These are phyloP conservation scores for Linepithema humile DNA, from an alignment of 1,140 invertebrate species.

Conservation along the genomic window DNA sequence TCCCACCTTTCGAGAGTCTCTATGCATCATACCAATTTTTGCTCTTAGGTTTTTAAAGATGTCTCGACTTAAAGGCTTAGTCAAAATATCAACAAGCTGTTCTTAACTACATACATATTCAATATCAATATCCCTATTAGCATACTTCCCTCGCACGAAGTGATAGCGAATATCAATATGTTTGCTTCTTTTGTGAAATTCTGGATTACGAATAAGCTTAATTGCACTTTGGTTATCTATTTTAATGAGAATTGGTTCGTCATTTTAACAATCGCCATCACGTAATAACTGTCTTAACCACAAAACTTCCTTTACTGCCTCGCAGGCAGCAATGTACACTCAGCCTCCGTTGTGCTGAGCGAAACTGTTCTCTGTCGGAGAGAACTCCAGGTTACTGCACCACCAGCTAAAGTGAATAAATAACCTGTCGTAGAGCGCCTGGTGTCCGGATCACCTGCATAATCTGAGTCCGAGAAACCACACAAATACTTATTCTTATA, in stretches of 20 bases:
- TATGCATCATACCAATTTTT: neutral
- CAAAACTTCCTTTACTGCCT: neutral
- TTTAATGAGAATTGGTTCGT: neutral
- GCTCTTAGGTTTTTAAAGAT: neutral
- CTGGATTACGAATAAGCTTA: neutral
- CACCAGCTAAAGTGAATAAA: neutral
- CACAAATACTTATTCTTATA: neutral
- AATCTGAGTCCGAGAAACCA: neutral
- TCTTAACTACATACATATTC: neutral
- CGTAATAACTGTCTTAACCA: neutral
- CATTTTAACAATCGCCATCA: neutral
- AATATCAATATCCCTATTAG: neutral
- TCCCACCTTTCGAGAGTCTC: neutral
- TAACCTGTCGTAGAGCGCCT: neutral
- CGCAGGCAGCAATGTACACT: neutral
- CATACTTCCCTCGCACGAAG: neutral
- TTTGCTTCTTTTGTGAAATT: neutral
- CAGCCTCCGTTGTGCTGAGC: no score
- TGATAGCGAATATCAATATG: neutral
- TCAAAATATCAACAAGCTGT: neutral
- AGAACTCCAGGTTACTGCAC: neutral
- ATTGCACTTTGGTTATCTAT: constrained; percentile 6
- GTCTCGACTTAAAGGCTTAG: neutral
- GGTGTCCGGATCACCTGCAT: neutral
- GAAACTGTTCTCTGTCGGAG: neutral